Evolutionary conservation across 2,797 vertebrate genomes (phyloP), one percentile per base, ranked within the genome.

Genomic region (Sarcophilus harrisii): DNA sequence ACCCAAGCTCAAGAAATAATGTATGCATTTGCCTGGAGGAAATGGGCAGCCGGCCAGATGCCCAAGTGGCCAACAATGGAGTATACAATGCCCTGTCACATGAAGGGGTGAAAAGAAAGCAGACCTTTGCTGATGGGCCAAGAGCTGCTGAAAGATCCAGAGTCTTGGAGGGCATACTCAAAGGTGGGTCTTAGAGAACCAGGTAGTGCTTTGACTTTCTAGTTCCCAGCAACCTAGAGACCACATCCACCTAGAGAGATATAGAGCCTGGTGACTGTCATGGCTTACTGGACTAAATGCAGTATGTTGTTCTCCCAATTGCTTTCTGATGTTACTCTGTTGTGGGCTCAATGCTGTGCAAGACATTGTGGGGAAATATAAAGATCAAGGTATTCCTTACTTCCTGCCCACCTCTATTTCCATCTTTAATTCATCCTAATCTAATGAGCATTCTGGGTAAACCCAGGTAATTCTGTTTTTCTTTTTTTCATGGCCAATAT

Each of bases 1-100:
- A 87, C 73, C 73, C 73, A 87, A 87, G 73, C 73, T 87, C 73
- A 87, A 87, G 38, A 38, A 87, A 87, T 87, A 87, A 87, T 87
- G 73, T 87, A 87, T 87, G 73, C 73, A 49, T 38, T 87, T 87
- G 73, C 73, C 73, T 87, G 27, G 73, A 87, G 73, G 73, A 87
- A 87, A 87, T 87, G 38, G 73, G 73, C 73, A 87, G 73, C 38
- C 38, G 3, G 73, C 73, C 73, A 87, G 73, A 87, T 87, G 73
- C 73, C 73, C 73, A 87, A 87, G 73, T 87, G 73, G 73, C 73
- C 73, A 87, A 87, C 38, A 87, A 87, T 87, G 73, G 24, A 87
- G 38, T 49, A 38, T 49, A 87, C 73, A 87, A 87, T 87, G 38
- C 73, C 38, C 73, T 49, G 73, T 87, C 73, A 87, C 73, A 87